Evolutionary conservation across 2,797 vertebrate genomes (phyloP).

Genomic region (Eutrigla gurnardus): DNA sequence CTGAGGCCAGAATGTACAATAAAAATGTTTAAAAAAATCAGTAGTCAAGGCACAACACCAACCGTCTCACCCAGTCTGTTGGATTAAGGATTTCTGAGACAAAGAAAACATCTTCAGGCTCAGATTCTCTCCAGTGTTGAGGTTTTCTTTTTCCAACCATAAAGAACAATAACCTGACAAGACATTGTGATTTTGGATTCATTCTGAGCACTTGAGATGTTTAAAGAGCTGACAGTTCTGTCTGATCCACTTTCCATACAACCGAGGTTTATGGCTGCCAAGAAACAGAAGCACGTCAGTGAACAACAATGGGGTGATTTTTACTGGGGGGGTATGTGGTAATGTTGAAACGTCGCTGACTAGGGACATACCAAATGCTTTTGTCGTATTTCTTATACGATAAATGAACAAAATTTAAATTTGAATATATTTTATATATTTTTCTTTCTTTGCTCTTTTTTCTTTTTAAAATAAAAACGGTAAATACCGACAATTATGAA

Average conservation of each 20-base stretch:
- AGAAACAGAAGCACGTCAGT: conserved; percentile 5
- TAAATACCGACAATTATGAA: not conserved
- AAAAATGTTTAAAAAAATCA: not conserved
- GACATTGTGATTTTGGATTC: not conserved
- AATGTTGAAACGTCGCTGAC: not conserved
- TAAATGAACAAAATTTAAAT: no score
- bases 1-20: conserved; percentile 6
- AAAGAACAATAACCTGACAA: not conserved
- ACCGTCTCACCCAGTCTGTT: not conserved
- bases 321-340: not conserved
- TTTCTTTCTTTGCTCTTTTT: no score
- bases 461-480: no score
- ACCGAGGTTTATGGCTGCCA: not conserved
- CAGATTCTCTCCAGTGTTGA: not conserved
- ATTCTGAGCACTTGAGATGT: not conserved
- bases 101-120: not conserved
- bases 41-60: not conserved
- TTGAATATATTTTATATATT: no score
- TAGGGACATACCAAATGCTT: no score
- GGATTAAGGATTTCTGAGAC: conserved; percentile 10
- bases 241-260: conserved; percentile 6
- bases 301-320: not conserved
- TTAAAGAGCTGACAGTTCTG: not conserved
- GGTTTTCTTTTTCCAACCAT: conserved; percentile 6
- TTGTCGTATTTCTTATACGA: no score